Evolutionary conservation across 2,888 invertebrate species (phyloP).

Genomic region (Galeopsomyia nigrocyanea): DNA sequence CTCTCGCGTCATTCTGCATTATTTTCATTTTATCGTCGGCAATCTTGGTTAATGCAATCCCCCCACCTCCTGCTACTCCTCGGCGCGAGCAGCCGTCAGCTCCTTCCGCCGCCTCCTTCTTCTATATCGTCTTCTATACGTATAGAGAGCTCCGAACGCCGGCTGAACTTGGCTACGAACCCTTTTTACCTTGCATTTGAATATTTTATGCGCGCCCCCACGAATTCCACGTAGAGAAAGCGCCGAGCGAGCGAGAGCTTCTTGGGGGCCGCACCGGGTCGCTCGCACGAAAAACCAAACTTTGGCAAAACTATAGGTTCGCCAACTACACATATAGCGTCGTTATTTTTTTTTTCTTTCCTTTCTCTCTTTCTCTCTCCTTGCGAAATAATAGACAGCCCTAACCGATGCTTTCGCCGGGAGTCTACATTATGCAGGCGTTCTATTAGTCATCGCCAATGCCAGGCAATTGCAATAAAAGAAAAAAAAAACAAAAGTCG

Average conservation of each 20-base stretch:
- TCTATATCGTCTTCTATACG: not conserved
- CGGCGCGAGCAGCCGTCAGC: constrained; percentile 1
- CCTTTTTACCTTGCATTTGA: constrained; percentile 64
- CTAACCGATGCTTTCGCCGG: no score
- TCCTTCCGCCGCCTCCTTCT: constrained; percentile 13
- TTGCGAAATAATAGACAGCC: no score
- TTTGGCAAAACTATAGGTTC: no score
- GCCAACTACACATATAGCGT: no score
- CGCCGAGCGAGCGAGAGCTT: no score
- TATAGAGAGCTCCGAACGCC: not conserved
- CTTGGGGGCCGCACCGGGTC: no score
- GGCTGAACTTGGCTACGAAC: constrained; percentile 36
- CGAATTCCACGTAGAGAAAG: no score
- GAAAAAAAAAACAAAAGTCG: not conserved
- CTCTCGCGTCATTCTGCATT: constrained; percentile 66
- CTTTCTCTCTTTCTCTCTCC: no score
- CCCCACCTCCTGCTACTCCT: constrained; percentile 48
- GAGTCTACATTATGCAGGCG: no score
- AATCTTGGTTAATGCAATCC: constrained; percentile 68
- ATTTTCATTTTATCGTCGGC: constrained; percentile 68
- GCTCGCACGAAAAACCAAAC: no score
- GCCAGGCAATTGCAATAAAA: no score
- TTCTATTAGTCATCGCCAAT: not conserved
- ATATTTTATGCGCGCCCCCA: constrained; percentile 59
- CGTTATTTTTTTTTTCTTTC: no score